phyloP scores from a whole-genome alignment of 2,797 vertebrate species.

The Scleropages formosus region DNA sequence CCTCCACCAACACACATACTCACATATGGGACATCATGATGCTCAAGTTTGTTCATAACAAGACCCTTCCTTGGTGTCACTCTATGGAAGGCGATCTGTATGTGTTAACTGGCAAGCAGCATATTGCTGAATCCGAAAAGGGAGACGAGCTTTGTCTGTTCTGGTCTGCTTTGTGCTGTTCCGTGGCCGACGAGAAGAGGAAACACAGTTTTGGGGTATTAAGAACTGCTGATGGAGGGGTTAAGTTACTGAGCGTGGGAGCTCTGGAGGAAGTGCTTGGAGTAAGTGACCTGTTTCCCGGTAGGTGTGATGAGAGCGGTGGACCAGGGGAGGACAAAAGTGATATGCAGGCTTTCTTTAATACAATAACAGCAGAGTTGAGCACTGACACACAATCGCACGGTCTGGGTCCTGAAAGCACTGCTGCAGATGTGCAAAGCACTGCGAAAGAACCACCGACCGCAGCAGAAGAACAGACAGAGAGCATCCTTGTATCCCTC shows the following conservation, averaged over 20 bases:
- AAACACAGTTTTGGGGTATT: slow-evolving; percentile 64
- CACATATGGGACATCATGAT: slow-evolving; percentile 62
- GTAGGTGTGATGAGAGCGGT: slow-evolving; percentile 53
- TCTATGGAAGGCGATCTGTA: slow-evolving; percentile 61
- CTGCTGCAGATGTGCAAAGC: neutral
- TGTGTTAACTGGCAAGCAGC: slow-evolving; percentile 59
- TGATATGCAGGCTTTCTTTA: slow-evolving; percentile 27
- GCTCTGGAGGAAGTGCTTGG: slow-evolving; percentile 63
- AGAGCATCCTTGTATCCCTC: slow-evolving; percentile 53
- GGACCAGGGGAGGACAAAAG: slow-evolving; percentile 29
- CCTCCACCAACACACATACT: slow-evolving; percentile 43
- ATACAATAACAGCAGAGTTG: slow-evolving; percentile 29
- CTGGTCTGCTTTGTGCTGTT: slow-evolving; percentile 64
- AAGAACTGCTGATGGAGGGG: slow-evolving; percentile 44
- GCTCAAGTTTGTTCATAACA: slow-evolving; percentile 55
- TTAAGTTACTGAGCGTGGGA: slow-evolving; percentile 57
- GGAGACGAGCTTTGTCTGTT: slow-evolving; percentile 45
- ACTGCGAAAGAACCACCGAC: neutral
- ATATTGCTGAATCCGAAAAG: slow-evolving; percentile 35
- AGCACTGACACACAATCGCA: slow-evolving; percentile 26
- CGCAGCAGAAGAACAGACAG: slow-evolving; percentile 47
- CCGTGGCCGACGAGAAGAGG: slow-evolving; percentile 42
- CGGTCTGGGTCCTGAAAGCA: neutral
- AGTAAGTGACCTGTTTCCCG: slow-evolving; percentile 61
- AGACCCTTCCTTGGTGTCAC: slow-evolving; percentile 54